Evolutionary conservation across 2,113 vertebrate genomes (phyloP).

Genomic region (Neolamprologus toae): DNA sequence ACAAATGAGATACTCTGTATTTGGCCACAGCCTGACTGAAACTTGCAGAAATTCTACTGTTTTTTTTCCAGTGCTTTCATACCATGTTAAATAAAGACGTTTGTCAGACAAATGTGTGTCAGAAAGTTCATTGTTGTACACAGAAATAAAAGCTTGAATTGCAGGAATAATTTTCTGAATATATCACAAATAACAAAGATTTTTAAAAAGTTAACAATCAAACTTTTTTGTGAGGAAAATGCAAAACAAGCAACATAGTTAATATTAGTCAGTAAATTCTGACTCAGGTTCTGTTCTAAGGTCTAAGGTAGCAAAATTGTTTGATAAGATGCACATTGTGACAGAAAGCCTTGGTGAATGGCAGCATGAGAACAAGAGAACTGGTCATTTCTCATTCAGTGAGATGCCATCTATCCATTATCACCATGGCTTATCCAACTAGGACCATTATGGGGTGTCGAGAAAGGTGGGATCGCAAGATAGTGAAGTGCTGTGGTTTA

Average conservation of each 20-base stretch:
- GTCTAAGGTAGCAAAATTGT: not conserved
- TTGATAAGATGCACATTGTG: not conserved
- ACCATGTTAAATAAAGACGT: constrained; percentile 34
- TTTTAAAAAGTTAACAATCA: not conserved
- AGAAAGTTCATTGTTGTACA: not conserved
- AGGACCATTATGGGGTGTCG: not conserved
- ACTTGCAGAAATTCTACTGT: not conserved
- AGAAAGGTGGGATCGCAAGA: not conserved
- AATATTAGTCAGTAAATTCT: not conserved
- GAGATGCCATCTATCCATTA: not conserved
- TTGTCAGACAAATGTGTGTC: not conserved
- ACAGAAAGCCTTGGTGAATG: not conserved
- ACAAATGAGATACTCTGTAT: not conserved
- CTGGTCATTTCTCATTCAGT: not conserved
- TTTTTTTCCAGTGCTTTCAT: not conserved
- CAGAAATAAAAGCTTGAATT: not conserved
- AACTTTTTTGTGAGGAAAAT: not conserved
- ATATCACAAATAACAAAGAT: not conserved
- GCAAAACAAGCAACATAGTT: not conserved
- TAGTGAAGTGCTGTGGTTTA: not conserved
- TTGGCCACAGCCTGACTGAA: not conserved
- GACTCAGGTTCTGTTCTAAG: not conserved
- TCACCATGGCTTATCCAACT: not conserved
- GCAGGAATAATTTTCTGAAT: not conserved
- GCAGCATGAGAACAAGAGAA: not conserved